Base-by-base conservation (phyloP, 1,140 invertebrate genomes). In the Chionoecetes opilio region DNA sequence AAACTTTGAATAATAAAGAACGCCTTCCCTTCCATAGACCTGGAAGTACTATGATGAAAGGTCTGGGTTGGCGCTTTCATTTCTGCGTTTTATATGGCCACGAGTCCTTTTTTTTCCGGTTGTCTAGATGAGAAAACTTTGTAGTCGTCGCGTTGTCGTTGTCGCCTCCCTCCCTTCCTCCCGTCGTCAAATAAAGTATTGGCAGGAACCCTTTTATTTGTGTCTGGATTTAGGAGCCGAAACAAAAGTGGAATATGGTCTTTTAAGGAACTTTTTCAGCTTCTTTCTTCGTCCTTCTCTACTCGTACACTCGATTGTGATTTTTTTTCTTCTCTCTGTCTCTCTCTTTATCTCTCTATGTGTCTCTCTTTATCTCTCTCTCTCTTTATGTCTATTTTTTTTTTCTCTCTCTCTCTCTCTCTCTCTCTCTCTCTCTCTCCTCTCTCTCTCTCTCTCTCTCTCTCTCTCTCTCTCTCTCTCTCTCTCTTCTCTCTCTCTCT, bases 91-190 rank as follows among this genome's bases (percentile, higher is more conserved):
- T 75, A 75, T 75, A n/a, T 75, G 63, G 63, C 63, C 63, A n/a
- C 63, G 21, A n/a, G 63, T 75, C 21, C n/a, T 75, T n/a, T n/a
- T n/a, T n/a, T n/a, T n/a, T n/a, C n/a, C 63, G 63, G 21, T 75
- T 75, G 63, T 75, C 63, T 75, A 75, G 63, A 75, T 75, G 63
- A 75, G 63, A 75, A 75, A 75, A 75, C 63, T 75, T n/a, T n/a
- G n/a, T 75, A 75, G 63, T 75, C 63, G 63, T n/a, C 63, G 63
- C 21, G n/a, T 75, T n/a, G 63, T 75, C 63, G 63, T n/a, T 26
- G 63, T 75, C 63, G 0, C 14, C 41, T 46, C 41, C 14, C 41
- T 46, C 41, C 5, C 63, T 17, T 75, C 63, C 63, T 75, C n/a
- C 63, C 5, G 41, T 75, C 6, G 63, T 26, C 63, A 26, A 21